phyloP scores from a whole-genome alignment of 2,888 invertebrate genomes.

The Scaptodrosophila latifasciaeformis region DNA sequence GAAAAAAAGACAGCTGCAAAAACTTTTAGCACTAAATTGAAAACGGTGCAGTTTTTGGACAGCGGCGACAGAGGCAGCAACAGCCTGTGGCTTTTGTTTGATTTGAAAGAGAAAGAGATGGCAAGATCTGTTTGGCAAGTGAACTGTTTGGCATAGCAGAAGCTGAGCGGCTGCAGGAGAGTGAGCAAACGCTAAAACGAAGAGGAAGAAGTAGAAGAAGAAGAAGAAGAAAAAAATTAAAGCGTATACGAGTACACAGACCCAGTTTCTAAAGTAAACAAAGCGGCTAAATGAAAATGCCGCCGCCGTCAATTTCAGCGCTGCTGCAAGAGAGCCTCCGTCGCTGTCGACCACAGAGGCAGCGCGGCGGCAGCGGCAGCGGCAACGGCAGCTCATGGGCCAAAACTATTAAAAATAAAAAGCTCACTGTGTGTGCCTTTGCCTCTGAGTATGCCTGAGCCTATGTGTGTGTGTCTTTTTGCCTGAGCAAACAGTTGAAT shows the following conservation, averaged over 20 bases:
- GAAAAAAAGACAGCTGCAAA: slow-evolving; percentile 11
- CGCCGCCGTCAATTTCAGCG: slow-evolving; percentile 24
- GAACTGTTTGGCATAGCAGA: too few species aligned
- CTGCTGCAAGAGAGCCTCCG: neutral
- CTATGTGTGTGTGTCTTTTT: slow-evolving; percentile 17
- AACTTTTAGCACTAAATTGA: slow-evolving; percentile 19
- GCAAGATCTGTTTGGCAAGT: slow-evolving; percentile 2
- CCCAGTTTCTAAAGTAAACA: slow-evolving; percentile 64
- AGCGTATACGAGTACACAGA: slow-evolving; percentile 25
- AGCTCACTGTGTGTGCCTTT: slow-evolving; percentile 27
- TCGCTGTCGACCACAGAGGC: neutral
- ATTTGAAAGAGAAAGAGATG: neutral
- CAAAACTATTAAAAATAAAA: slow-evolving; percentile 65
- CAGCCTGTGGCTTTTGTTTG: slow-evolving; percentile 1
- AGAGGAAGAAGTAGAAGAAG: neutral
- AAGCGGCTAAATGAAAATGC: slow-evolving; percentile 58
- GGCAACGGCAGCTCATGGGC: too few species aligned
- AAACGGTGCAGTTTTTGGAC: slow-evolving; percentile 1
- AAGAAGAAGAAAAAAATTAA: neutral
- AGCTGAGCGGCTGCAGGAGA: slow-evolving; percentile 1
- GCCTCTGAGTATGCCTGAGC: too few species aligned
- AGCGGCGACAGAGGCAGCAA: too few species aligned
- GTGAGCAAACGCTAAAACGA: too few species aligned
- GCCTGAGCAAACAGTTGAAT: slow-evolving; percentile 2
- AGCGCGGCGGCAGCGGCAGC: too few species aligned